Percentiles rank a stretch among this genome's conserved stretches.
These are phyloP conservation scores for Hypsibius dujardini DNA, from an alignment of 1,140 invertebrate species.

Conservation along the genomic window DNA sequence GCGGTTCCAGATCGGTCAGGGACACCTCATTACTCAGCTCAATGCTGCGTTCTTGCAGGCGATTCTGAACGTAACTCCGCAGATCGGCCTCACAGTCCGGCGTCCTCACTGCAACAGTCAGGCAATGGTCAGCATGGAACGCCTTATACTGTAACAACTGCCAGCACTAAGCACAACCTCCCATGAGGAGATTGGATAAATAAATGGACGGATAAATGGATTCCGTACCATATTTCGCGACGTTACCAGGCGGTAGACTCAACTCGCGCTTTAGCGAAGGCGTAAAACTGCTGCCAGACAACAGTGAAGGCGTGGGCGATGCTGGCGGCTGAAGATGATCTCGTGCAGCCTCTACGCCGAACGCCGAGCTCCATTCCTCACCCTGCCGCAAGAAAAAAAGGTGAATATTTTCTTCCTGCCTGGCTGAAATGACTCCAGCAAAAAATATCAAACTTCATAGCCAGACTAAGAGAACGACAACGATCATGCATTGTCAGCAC, in stretches of 20 bases:
- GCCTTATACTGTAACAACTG: too few species aligned
- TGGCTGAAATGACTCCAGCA: background rate
- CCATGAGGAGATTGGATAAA: too few species aligned
- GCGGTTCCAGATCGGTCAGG: slow-evolving; percentile 9
- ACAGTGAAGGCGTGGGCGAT: too few species aligned
- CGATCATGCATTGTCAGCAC: background rate
- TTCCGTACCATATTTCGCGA: too few species aligned
- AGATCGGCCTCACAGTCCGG: slow-evolving; percentile 55
- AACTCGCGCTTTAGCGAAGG: too few species aligned
- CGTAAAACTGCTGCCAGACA: too few species aligned
- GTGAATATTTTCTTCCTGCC: background rate
- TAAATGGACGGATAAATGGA: too few species aligned
- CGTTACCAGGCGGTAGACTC: too few species aligned
- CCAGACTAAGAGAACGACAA: too few species aligned
- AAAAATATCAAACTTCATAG: background rate
- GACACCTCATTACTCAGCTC: slow-evolving; percentile 11
- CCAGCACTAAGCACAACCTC: too few species aligned
- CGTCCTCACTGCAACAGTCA: slow-evolving; percentile 41
- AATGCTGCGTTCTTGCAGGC: slow-evolving; percentile 41
- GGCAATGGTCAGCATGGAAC: too few species aligned
- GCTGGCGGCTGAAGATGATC: too few species aligned
- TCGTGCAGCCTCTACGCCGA: background rate
- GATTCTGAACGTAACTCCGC: slow-evolving; percentile 48
- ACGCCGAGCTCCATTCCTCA: background rate
- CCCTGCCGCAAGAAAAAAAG: background rate